Evolutionary conservation across 2,888 invertebrate species (phyloP), one percentile per base, ranked within the genome.

Genomic region (Volucella inanis): DNA sequence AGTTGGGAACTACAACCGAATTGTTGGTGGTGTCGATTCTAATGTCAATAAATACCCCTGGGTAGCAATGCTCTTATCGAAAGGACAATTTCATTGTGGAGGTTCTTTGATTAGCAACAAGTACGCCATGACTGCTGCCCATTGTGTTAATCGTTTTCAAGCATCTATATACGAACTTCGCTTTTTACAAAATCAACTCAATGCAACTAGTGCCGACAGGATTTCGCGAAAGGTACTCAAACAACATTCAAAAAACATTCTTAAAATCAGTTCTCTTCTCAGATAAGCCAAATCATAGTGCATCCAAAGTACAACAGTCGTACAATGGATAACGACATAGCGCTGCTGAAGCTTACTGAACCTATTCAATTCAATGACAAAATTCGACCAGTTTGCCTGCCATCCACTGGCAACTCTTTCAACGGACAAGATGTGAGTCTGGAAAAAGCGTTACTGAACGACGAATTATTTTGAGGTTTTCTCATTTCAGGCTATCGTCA

Each of bases 1-100:
- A 1, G 89, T 95, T 64, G 93, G 94, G 0, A 94, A 94, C 72
- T 78, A 68, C 8, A 81, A 78, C 43, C 94, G 96, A 62, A 96
- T 96, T 74, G 95, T 96, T 0, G 96, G 96, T 8, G 96, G 96
- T 0, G 93, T 94, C 14, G 95, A 95, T 89, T 95, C 96, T 0
- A 93, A 94, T 90, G 93, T 94, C 10, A 78, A 81, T 57, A 81
- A 81, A 52, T 87, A 87, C 39, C 95, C 95, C 0, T 96, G 88
- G 88, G 94, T 96, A 93, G 94, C 94, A 0, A 93, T 94, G 75
- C 91, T 96, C 39, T 90, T 94, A 88, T 87, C 87, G 11, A 50
- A 45, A 0, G 81, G 77, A 41, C 90, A 93, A 59, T 95, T 96
- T 91, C 96, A 95, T 91, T 96, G 96, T 90, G 96, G 95, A 0